Evolutionary conservation across 2,888 invertebrate genomes (phyloP).

Genomic region (Archaeoteleia sp.): DNA sequence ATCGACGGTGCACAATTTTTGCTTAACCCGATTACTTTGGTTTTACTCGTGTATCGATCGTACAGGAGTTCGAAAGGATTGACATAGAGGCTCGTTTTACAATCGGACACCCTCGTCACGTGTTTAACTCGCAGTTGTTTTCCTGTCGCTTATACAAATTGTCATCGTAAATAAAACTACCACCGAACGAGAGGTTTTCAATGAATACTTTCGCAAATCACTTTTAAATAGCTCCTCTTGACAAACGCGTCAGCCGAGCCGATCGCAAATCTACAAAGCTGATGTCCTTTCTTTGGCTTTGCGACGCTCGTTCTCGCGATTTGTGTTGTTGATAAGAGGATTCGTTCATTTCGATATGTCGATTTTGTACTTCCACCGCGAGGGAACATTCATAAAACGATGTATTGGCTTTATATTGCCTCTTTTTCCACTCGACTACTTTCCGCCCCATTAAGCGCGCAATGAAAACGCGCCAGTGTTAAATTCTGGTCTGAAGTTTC

Average conservation of each 20-base stretch:
- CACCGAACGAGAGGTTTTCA: slow-evolving; percentile 24
- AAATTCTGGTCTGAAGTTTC: slow-evolving; percentile 38
- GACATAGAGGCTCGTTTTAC: slow-evolving; percentile 36
- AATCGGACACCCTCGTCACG: slow-evolving; percentile 28
- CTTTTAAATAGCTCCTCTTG: slow-evolving; percentile 32
- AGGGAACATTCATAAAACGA: slow-evolving; percentile 54
- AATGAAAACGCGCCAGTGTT: slow-evolving; percentile 49
- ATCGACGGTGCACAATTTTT: too few relatives aligned
- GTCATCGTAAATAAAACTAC: slow-evolving; percentile 40
- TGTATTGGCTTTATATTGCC: slow-evolving; percentile 46
- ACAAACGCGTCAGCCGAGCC: background rate
- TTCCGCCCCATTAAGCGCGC: slow-evolving; percentile 45
- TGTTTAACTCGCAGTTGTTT: slow-evolving; percentile 39
- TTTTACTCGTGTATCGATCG: slow-evolving; percentile 38
- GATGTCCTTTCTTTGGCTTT: slow-evolving; percentile 1
- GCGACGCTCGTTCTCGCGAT: slow-evolving; percentile 48
- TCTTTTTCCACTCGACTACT: slow-evolving; percentile 36
- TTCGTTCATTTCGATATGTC: slow-evolving; percentile 44
- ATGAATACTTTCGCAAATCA: slow-evolving; percentile 29
- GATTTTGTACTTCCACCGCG: slow-evolving; percentile 16
- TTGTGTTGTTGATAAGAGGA: slow-evolving; percentile 56
- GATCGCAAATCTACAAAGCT: background rate
- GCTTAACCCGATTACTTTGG: slow-evolving; percentile 6
- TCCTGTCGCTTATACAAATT: slow-evolving; percentile 37
- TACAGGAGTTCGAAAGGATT: slow-evolving; percentile 18